These are phyloP conservation scores for Choristoneura rosaceana DNA, from an alignment of 2,888 invertebrate genomes.

Conservation along the genomic window DNA sequence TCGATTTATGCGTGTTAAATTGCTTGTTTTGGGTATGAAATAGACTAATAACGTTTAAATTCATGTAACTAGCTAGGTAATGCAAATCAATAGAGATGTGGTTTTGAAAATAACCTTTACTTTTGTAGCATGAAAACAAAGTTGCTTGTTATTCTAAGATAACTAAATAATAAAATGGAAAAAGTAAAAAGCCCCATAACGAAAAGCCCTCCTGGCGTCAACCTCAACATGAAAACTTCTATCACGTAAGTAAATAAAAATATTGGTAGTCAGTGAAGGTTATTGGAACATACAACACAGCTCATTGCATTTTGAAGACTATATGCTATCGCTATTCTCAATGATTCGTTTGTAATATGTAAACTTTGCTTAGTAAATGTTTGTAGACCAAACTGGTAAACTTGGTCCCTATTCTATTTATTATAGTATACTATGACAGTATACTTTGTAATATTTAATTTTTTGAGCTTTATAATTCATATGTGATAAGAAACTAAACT, in stretches of 20 bases:
- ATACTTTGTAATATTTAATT: no score
- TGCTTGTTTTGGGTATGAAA: not conserved
- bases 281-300: constrained; percentile 5
- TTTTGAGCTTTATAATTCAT: no score
- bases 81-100: not conserved
- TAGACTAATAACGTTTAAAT: not conserved
- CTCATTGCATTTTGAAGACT: not conserved
- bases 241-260: constrained; percentile 67
- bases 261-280: not conserved
- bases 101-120: not conserved
- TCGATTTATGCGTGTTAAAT: not conserved
- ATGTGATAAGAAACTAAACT: no score
- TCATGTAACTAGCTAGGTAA: not conserved
- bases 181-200: constrained; percentile 65
- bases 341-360: no score
- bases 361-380: no score
- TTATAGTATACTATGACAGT: no score
- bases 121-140: not conserved
- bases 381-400: no score
- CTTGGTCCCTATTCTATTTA: no score
- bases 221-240: constrained; percentile 69
- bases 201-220: constrained; percentile 35
- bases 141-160: not conserved
- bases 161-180: constrained; percentile 41
- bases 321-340: not conserved